Percentiles rank a stretch among this genome's conserved stretches.
Conservation (phyloP, 2,888 invertebrate species). For the Mimumesa dahlbomi region DNA sequence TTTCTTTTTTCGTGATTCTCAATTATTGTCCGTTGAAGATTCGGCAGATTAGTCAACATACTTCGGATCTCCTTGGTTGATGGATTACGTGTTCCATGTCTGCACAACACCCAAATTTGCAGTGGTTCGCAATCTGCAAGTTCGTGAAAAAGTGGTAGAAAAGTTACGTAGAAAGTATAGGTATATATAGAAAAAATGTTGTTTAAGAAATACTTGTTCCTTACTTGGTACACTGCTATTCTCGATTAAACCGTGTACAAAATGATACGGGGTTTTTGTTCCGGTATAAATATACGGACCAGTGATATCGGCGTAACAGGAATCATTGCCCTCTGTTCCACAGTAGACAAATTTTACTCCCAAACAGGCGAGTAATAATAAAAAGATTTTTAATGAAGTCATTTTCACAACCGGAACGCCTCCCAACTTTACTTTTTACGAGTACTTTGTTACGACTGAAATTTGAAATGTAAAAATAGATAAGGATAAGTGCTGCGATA, state of each 20-base stretch:
- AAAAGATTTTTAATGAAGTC: constrained; percentile 12
- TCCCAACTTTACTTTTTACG: no score
- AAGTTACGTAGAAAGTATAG: background rate
- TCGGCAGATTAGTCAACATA: constrained; percentile 82
- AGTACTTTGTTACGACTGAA: no score
- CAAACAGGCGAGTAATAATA: background rate
- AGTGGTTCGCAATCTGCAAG: constrained; percentile 84
- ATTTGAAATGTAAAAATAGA: no score
- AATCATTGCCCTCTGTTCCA: constrained; percentile 71
- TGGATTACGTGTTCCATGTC: constrained; percentile 88
- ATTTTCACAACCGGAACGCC: background rate
- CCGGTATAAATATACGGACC: constrained; percentile 86
- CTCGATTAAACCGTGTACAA: constrained; percentile 81
- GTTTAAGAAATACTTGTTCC: background rate
- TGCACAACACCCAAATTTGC: constrained; percentile 87
- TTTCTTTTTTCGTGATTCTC: constrained; percentile 84
- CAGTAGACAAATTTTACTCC: constrained; percentile 1
- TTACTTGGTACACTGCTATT: constrained; percentile 28
- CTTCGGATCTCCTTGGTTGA: constrained; percentile 81
- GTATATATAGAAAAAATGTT: background rate
- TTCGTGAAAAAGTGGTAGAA: background rate
- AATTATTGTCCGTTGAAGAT: constrained; percentile 84
- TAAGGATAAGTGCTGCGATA: no score
- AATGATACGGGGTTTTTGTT: constrained; percentile 89
- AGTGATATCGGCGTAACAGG: constrained; percentile 83